Base-by-base conservation (phyloP, 35 echinoderm and acorn worm genomes). In the Hemicentrotus pulcherrimus region DNA sequence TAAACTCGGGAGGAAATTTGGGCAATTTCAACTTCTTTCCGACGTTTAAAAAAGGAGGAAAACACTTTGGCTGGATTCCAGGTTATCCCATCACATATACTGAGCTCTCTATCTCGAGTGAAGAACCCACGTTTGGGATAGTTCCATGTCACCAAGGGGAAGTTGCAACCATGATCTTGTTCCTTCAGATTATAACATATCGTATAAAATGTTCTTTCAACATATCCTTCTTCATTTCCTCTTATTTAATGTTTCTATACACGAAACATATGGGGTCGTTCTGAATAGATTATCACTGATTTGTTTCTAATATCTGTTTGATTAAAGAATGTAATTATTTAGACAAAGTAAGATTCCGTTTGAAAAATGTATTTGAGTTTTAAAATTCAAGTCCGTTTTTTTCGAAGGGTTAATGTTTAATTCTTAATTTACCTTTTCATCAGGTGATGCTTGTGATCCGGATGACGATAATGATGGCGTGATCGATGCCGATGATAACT, bases 381-480 rank as follows among this genome's bases (percentile, higher is more conserved):
- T 41, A 41, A 41, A 41, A 41, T 41, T 41, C 3, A 0, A 1
- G 3, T 41, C 35, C 3, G 35, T 41, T 41, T 41, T 41, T 3
- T 41, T 41, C 35, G 35, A 3, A 41, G 35, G 35, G 35, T 41
- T 41, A 41, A 41, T 41, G 3, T 41, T 41, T 41, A n/a, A 78
- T 78, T 78, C 18, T n/a, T 6, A 78, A 22, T 46, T 45, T 94
- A 30, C 61, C 70, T 92, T 32, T 32, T 47, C 46, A 5, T 94
- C 50, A 99, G 98, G 98, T 86, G 98, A 99, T 86, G 97, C 96
- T 31, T 99, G 98, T 94, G 98, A 99, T 92, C 86, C 96, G 28
- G 98, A 99, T 91, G 98, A 99, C 88, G 98, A 99, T 65, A 98
- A 98, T 91, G 98, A 99, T 94, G 98, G 98, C 48, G 95, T 98